A percentile compares a stretch with the other conserved stretches of the same genome.
Evolutionary conservation across 1,140 invertebrate species (phyloP).

Genomic region (Neodiprion pinetum): DNA sequence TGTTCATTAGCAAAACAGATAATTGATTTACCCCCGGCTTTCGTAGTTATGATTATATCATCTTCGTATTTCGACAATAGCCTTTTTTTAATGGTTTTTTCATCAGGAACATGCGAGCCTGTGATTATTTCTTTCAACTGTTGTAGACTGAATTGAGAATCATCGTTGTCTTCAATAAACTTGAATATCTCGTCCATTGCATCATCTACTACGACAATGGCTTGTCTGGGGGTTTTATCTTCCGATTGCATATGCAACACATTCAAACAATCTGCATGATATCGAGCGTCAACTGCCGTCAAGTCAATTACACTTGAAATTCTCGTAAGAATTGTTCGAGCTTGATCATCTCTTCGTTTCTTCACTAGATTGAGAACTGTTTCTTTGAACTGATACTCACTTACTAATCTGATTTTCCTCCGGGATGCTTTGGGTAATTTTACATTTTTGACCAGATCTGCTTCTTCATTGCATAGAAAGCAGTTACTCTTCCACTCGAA

Average conservation of each 20-base stretch:
- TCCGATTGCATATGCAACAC: conserved; percentile 8
- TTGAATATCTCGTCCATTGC: conserved; percentile 47
- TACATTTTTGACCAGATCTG: neutral
- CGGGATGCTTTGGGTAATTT: neutral
- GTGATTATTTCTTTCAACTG: neutral
- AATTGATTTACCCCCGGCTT: neutral
- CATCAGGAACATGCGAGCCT: neutral
- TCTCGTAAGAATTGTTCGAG: conserved; percentile 1
- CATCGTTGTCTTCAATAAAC: conserved; percentile 50
- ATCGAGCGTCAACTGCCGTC: neutral
- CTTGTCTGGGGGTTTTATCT: conserved; percentile 36
- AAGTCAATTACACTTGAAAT: neutral
- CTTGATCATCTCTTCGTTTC: neutral
- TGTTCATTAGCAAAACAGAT: neutral
- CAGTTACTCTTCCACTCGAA: neutral
- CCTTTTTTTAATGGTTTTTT: neutral
- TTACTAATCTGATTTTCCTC: neutral
- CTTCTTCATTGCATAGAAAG: conserved; percentile 1
- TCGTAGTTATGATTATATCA: neutral
- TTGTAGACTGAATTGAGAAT: conserved; percentile 30
- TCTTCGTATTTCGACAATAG: neutral
- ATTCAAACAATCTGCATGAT: neutral
- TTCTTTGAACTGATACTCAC: neutral
- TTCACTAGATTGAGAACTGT: neutral
- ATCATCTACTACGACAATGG: conserved; percentile 40